These are phyloP conservation scores for Stomatorhinus ivindoensis DNA, from an alignment of 2,113 vertebrate genomes.

Conservation along the genomic window DNA sequence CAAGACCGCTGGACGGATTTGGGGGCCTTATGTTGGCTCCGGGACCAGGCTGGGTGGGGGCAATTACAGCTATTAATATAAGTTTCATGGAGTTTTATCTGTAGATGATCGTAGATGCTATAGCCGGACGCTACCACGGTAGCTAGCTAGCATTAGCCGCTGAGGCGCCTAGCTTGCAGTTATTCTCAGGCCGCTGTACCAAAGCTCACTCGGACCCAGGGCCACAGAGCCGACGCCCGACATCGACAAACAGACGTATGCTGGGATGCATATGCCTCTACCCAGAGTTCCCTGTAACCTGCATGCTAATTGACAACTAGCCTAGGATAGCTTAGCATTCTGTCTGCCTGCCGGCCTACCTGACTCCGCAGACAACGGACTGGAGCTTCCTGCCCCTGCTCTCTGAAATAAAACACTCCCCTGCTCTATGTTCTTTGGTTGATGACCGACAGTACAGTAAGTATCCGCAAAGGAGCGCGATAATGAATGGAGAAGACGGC, in stretches of 20 bases:
- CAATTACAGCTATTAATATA: neutral
- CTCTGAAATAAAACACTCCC: neutral
- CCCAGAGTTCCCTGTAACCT: constrained; percentile 58
- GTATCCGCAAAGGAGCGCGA: constrained; percentile 37
- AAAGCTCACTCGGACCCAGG: neutral
- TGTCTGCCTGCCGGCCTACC: constrained; percentile 31
- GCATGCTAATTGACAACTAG: constrained; percentile 32
- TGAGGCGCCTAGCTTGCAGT: neutral
- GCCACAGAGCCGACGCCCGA: neutral
- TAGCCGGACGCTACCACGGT: neutral
- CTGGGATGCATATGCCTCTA: constrained; percentile 50
- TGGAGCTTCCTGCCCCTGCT: constrained; percentile 21
- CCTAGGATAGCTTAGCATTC: constrained; percentile 59
- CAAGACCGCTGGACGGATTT: neutral
- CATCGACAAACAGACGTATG: neutral
- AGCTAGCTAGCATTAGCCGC: neutral
- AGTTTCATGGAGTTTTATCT: neutral
- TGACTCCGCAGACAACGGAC: constrained; percentile 53
- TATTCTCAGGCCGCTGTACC: neutral
- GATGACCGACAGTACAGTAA: constrained; percentile 25
- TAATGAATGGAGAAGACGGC: neutral
- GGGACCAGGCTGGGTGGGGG: neutral
- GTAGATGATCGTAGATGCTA: neutral
- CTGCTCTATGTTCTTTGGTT: constrained; percentile 24
- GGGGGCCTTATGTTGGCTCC: neutral